Percentiles rank a stretch among this genome's conserved stretches.
Evolutionary conservation across 2,113 vertebrate genomes (phyloP).

Genomic region (Cynopterus brachyotis): DNA sequence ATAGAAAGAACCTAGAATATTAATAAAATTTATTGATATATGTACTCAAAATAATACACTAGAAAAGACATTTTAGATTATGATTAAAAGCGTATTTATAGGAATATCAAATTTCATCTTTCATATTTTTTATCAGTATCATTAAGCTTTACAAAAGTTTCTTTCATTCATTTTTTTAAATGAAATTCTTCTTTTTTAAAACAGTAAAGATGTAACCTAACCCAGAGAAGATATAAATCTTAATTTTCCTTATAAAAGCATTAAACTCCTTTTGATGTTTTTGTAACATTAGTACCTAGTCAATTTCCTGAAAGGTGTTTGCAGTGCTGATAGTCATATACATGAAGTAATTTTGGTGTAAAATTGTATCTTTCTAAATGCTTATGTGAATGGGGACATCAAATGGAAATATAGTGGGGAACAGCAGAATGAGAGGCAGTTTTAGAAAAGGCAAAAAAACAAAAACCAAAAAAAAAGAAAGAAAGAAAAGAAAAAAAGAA

Average conservation of each 20-base stretch:
- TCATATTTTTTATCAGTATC: background rate
- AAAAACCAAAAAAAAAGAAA: background rate
- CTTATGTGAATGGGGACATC: background rate
- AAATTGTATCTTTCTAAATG: background rate
- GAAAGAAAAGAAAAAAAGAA: background rate
- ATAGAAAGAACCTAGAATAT: conserved; percentile 9
- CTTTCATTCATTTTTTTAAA: background rate
- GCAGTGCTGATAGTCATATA: background rate
- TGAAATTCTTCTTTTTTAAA: background rate
- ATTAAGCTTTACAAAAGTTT: background rate
- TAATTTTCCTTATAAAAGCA: background rate
- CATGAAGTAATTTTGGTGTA: background rate
- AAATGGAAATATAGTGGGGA: background rate
- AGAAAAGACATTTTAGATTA: background rate
- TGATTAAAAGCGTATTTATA: background rate
- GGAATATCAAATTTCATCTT: background rate
- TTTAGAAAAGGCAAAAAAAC: background rate
- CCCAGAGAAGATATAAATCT: background rate
- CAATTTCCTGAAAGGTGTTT: background rate
- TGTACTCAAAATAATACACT: background rate
- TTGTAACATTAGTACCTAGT: background rate
- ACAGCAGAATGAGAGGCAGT: background rate
- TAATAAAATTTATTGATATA: background rate
- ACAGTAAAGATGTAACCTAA: background rate
- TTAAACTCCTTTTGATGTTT: background rate